Evolutionary conservation across 92 coral and sea anemone species (phyloP), one percentile per base, ranked within the genome.

Genomic region (Zoanthus sociatus): DNA sequence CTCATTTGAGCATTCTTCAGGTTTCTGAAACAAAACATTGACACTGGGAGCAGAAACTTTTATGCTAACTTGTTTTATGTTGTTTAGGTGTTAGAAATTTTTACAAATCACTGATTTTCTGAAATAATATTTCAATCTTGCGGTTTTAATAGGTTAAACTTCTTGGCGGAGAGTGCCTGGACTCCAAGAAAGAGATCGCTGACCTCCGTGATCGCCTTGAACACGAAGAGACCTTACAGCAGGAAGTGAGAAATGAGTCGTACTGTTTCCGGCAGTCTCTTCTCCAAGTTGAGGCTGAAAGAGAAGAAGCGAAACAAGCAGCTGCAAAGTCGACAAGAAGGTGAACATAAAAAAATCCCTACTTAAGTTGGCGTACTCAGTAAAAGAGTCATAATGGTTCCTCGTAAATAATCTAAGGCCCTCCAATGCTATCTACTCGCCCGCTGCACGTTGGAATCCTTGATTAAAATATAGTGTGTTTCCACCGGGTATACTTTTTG

Each of bases 181-280:
- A 84, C 14, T 95, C 93, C 31, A 94, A 94, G 55, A 71, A 94
- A 53, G 95, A 94, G 84, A 87, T 87, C 66, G 83, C 93, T 68
- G 95, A 93, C 92, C 92, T 94, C n/a, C 89, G 89, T 71, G 95
- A 94, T 74, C 90, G 98, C 66, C 87, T 94, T 54, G 91, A 90
- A 31, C 94, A 87, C 18, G 98, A 93, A 48, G 94, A 94, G 48
- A 86, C 53, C 48, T 83, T 90, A 50, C 88, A 95, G 26, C 93
- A 91, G 44, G 98, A 94, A 75, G 77, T 53, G 11, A 77, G 98
- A n/a, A 89, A 91, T 32, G 98, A 94, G 71, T 90, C 95, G 26
- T 92, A 94, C 82, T 76, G 89, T 69, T 84, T 95, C 55, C 91
- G 92, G 37, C 94, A 93, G 79, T 82, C 86, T 45, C 90, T 95